A percentile compares a stretch with the other conserved stretches of the same genome.
These are phyloP conservation scores for Numenius phaeopus DNA, from an alignment of 2,797 vertebrate species.

Conservation along the genomic window DNA sequence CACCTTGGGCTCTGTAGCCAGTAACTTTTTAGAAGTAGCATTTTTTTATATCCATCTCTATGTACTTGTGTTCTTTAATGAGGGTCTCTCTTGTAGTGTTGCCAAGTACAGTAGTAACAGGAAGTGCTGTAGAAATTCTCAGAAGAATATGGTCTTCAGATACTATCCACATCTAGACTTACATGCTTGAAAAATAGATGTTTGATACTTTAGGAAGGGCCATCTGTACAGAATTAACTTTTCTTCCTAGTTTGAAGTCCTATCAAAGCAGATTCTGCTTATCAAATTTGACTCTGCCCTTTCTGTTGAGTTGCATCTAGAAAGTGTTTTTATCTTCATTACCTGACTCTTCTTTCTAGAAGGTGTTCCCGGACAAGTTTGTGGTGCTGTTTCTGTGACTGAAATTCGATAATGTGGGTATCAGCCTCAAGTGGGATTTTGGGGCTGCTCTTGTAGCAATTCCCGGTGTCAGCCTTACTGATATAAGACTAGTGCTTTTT, in stretches of 20 bases:
- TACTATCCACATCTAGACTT: not conserved
- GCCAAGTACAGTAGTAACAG: not conserved
- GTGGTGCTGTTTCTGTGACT: not conserved
- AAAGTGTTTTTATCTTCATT: not conserved
- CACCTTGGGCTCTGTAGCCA: not conserved
- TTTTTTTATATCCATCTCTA: not conserved
- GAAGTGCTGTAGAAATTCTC: not conserved
- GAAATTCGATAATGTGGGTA: not conserved
- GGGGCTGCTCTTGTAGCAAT: not conserved
- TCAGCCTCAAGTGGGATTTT: not conserved
- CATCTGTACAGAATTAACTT: not conserved
- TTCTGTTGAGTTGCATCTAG: not conserved
- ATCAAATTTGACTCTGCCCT: not conserved
- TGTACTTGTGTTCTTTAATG: not conserved
- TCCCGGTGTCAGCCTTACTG: not conserved
- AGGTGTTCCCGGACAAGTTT: not conserved
- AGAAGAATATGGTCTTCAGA: not conserved
- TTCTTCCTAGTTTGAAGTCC: not conserved
- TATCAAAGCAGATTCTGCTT: not conserved
- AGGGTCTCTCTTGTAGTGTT: not conserved
- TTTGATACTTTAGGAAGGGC: not conserved
- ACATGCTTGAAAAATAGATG: not conserved
- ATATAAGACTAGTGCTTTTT: not conserved
- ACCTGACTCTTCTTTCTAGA: not conserved
- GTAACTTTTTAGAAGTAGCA: accelerated